Conservation (phyloP, 1,140 invertebrate genomes). For the Eurytemora carolleeae region DNA sequence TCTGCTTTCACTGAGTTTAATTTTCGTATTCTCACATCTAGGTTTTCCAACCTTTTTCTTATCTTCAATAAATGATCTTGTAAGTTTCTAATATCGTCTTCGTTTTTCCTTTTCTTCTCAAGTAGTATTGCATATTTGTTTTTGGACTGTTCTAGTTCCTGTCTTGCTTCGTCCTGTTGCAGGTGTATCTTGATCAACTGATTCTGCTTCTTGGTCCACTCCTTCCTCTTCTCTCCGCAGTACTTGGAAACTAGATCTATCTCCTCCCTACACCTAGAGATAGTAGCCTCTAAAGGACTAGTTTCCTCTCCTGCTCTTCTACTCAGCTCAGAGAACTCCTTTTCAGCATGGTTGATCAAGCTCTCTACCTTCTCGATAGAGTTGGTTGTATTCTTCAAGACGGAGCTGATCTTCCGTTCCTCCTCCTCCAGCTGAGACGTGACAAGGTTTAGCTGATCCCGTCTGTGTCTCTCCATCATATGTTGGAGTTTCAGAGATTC, state of each 20-base stretch:
- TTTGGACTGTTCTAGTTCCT: background rate
- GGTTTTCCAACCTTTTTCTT: background rate
- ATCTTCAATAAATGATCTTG: background rate
- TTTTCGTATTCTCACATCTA: background rate
- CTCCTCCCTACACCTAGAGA: background rate
- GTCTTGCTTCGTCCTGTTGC: background rate
- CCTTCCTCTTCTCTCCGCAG: background rate
- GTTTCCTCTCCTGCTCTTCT: background rate
- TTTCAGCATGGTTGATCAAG: background rate
- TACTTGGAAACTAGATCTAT: background rate
- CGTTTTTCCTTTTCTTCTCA: slow-evolving; percentile 6
- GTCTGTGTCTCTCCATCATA: background rate
- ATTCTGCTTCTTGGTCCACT: slow-evolving; percentile 9
- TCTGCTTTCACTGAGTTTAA: background rate
- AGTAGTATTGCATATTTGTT: slow-evolving; percentile 1
- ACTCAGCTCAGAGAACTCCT: background rate
- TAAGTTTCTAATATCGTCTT: background rate
- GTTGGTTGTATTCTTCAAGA: background rate
- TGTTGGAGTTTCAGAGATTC: background rate
- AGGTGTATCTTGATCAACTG: background rate
- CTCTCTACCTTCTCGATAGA: background rate
- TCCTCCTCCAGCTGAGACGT: background rate
- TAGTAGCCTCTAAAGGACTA: background rate
- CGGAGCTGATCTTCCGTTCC: background rate
- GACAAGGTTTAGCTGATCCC: background rate